A percentile compares a stretch with the other conserved stretches of the same genome.
These are phyloP conservation scores for Pristiophorus japonicus DNA, from an alignment of 2,113 vertebrate species.

Conservation along the genomic window DNA sequence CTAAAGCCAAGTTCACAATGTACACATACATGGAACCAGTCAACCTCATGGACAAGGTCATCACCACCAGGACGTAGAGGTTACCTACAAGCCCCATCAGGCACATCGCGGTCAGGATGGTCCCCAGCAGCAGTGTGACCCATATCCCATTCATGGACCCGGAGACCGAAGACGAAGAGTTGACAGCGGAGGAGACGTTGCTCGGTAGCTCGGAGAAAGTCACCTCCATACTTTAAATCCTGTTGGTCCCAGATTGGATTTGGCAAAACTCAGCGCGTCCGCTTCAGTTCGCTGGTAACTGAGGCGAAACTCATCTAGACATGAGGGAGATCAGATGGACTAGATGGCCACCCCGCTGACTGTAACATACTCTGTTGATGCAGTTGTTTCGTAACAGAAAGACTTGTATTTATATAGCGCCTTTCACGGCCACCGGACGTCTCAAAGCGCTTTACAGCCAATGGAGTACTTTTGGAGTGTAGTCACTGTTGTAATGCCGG, in stretches of 20 bases:
- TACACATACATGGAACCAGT: constrained; percentile 48
- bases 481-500: no score
- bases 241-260: not conserved
- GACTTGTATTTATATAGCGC: no score
- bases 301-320: not conserved
- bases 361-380: not conserved
- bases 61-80: constrained; percentile 46
- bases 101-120: constrained; percentile 45
- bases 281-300: not conserved
- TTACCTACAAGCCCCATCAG: constrained; percentile 46
- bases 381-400: no score
- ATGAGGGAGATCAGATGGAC: not conserved
- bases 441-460: no score
- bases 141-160: constrained; percentile 39
- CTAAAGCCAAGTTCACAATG: constrained; percentile 48
- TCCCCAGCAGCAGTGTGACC: constrained; percentile 45
- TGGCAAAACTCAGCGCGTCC: no score
- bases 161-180: constrained; percentile 26
- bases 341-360: not conserved
- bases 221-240: not conserved
- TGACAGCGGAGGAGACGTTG: constrained; percentile 41
- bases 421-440: no score
- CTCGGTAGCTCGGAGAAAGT: not conserved
- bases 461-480: no score
- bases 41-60: constrained; percentile 46